These are phyloP conservation scores for Harmothoe impar DNA, from an alignment of 2,888 invertebrate species.

Conservation along the genomic window DNA sequence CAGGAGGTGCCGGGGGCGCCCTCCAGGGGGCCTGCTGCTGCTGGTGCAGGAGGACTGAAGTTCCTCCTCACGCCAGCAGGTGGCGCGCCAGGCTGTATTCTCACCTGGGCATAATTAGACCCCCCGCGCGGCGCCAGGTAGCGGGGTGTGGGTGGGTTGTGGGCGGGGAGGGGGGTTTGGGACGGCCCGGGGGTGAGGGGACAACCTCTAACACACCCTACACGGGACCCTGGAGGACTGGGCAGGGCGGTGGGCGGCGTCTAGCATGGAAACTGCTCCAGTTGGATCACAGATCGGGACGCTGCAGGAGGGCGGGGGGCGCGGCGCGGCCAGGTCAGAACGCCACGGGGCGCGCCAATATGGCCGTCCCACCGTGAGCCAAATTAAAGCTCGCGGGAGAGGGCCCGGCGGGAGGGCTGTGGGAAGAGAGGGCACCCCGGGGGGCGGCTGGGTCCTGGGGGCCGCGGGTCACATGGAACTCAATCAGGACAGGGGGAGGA, in stretches of 20 bases:
- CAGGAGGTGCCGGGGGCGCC: neutral
- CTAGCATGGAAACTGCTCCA: neutral
- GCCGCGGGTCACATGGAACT: slow-evolving; percentile 18
- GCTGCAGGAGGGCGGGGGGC: neutral
- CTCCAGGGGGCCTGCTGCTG: neutral
- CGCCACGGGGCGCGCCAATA: slow-evolving; percentile 15
- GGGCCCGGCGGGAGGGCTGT: slow-evolving; percentile 23
- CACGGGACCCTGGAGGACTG: neutral
- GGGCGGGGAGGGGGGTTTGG: neutral
- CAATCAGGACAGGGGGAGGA: slow-evolving; percentile 15
- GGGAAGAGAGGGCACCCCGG: slow-evolving; percentile 27
- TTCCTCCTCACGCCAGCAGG: slow-evolving; percentile 32
- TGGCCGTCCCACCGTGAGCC: slow-evolving; percentile 34
- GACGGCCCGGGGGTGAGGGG: neutral
- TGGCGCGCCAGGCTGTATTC: slow-evolving; percentile 50
- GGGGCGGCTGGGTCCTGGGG: slow-evolving; percentile 16
- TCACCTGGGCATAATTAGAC: slow-evolving; percentile 58
- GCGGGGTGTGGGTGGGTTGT: neutral
- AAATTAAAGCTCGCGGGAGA: slow-evolving; percentile 61
- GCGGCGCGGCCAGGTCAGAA: slow-evolving; percentile 7
- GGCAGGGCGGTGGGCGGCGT: neutral
- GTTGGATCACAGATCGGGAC: slow-evolving; percentile 48
- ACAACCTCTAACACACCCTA: neutral
- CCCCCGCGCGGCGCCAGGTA: slow-evolving; percentile 27
- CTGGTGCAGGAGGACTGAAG: no score